Evolutionary conservation across 35 echinoderm and acorn worm species (phyloP).

Genomic region (Heliocidaris tuberculata): DNA sequence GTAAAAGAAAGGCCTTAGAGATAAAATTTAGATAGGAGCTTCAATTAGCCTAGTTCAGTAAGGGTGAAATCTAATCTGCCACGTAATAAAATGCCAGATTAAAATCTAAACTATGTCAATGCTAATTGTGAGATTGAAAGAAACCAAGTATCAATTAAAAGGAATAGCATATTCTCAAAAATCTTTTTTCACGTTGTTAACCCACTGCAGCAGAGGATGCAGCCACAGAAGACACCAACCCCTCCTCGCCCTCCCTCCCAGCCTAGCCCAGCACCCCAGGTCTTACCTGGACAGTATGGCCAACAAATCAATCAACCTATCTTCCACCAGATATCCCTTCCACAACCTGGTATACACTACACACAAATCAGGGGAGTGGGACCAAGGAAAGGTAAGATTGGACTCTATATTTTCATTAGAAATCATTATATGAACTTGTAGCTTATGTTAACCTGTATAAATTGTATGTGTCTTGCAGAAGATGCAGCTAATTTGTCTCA

Average conservation of each 20-base stretch:
- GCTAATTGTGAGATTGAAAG: no score
- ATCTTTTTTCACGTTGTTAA: no score
- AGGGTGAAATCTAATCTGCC: no score
- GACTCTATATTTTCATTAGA: background rate
- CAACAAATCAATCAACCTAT: constrained; percentile 21
- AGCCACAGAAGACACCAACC: constrained; percentile 40
- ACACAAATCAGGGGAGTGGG: background rate
- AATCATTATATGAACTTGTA: background rate
- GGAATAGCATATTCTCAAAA: no score
- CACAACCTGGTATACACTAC: background rate
- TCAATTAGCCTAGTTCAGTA: no score
- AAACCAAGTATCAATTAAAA: no score
- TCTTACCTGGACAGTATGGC: background rate
- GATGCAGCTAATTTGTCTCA: background rate
- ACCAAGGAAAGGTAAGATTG: constrained; percentile 7
- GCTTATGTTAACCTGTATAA: background rate
- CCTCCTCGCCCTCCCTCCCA: constrained; percentile 34
- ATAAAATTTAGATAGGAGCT: no score
- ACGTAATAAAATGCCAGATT: no score
- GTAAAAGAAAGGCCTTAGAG: no score
- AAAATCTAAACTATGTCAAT: no score
- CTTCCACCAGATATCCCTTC: background rate
- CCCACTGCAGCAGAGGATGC: constrained; percentile 25
- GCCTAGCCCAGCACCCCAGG: constrained; percentile 25
- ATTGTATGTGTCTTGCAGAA: background rate